A percentile compares a stretch with the other conserved stretches of the same genome.
Evolutionary conservation across 2,888 invertebrate species (phyloP).

Genomic region (Chrysodeixis includens): DNA sequence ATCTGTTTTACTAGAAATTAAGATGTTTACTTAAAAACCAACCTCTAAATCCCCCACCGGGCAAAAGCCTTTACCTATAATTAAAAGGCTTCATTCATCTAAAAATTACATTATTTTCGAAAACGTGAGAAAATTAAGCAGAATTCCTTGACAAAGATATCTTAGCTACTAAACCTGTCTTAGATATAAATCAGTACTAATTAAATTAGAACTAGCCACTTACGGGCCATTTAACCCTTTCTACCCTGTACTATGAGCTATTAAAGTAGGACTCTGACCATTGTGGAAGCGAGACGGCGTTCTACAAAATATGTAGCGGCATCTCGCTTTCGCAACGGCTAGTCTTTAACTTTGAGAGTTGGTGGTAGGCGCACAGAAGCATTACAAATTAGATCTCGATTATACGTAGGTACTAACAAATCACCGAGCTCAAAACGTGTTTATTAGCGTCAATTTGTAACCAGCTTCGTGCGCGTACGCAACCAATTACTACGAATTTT

Average conservation of each 20-base stretch:
- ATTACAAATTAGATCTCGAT: constrained; percentile 50
- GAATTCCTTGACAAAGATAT: background rate
- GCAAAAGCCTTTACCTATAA: too few species aligned
- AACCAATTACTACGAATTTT: constrained; percentile 61
- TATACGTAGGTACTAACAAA: constrained; percentile 50
- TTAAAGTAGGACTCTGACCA: too few species aligned
- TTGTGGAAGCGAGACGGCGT: too few species aligned
- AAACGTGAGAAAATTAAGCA: background rate
- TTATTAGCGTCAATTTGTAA: constrained; percentile 58
- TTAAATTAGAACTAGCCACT: constrained; percentile 22
- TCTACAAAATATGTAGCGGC: too few species aligned
- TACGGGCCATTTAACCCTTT: constrained; percentile 38
- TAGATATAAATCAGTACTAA: constrained; percentile 7
- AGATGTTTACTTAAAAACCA: too few species aligned
- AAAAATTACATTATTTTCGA: too few species aligned
- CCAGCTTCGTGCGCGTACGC: constrained; percentile 56
- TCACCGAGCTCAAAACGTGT: constrained; percentile 58
- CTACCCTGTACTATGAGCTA: too few species aligned
- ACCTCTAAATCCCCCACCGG: too few species aligned
- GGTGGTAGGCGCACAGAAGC: constrained; percentile 12
- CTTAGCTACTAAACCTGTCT: background rate
- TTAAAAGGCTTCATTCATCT: too few species aligned
- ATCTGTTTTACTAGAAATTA: too few species aligned
- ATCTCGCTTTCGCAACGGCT: too few species aligned
- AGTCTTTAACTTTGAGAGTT: too few species aligned